Conservation (phyloP, 1,140 invertebrate genomes). For the Drosophila rhopaloa region DNA sequence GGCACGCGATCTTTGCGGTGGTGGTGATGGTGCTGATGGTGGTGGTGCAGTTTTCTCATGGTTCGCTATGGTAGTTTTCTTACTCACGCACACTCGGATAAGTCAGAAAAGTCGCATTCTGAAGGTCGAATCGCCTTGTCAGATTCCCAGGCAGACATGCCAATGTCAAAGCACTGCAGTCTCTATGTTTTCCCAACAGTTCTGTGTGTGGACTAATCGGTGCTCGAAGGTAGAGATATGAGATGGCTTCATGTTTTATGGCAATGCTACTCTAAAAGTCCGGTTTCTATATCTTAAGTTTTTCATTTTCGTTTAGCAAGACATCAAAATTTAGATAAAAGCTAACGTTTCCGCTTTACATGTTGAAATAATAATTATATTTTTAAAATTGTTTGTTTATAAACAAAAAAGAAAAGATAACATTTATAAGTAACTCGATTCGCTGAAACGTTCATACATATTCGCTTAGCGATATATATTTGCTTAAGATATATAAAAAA, state of each 20-base stretch:
- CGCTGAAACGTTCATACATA: no score
- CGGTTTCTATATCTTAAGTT: no score
- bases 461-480: no score
- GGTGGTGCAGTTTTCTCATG: slow-evolving; percentile 52
- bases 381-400: no score
- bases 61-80: slow-evolving; percentile 29
- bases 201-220: slow-evolving; percentile 1
- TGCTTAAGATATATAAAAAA: no score
- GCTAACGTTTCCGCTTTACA: no score
- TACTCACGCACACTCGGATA: slow-evolving; percentile 36
- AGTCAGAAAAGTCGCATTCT: slow-evolving; percentile 41
- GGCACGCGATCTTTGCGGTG: slow-evolving; percentile 58
- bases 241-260: neutral
- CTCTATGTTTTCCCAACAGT: slow-evolving; percentile 34
- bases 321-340: no score
- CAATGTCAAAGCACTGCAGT: slow-evolving; percentile 68
- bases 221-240: slow-evolving; percentile 2
- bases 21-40: slow-evolving; percentile 6
- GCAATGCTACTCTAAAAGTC: neutral
- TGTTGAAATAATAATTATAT: no score
- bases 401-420: no score
- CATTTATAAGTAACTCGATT: no score
- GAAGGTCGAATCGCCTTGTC: slow-evolving; percentile 59
- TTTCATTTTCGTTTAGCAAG: no score
- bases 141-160: slow-evolving; percentile 75